Percentiles rank a stretch among this genome's conserved stretches.
These are phyloP conservation scores for Hirudinaria manillensis DNA, from an alignment of 2,888 invertebrate genomes.

Conservation along the genomic window DNA sequence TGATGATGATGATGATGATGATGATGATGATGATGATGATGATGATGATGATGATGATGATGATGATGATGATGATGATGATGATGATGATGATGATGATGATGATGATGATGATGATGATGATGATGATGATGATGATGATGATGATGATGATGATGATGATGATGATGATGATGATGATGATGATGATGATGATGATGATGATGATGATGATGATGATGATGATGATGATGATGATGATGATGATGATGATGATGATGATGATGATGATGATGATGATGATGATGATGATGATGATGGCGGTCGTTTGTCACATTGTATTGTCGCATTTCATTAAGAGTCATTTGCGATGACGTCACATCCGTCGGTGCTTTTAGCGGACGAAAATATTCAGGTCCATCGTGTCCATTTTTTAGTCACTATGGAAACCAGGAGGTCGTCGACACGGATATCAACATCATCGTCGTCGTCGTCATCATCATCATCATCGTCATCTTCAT, in stretches of 20 bases:
- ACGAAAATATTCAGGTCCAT: too few species aligned
- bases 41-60: conserved; percentile 25
- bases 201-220: neutral
- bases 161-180: neutral
- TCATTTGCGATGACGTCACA: too few species aligned
- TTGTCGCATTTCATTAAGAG: too few species aligned
- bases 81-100: conserved; percentile 25
- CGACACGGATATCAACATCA: neutral
- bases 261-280: conserved; percentile 6
- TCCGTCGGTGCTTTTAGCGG: too few species aligned
- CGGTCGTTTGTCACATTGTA: too few species aligned
- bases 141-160: conserved; percentile 8
- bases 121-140: conserved; percentile 29
- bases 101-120: conserved; percentile 27
- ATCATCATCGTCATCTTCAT: neutral
- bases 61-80: conserved; percentile 26
- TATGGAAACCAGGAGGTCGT: too few species aligned
- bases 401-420: too few species aligned
- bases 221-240: neutral
- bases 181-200: neutral
- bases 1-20: conserved; percentile 6
- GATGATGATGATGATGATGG: conserved; percentile 19
- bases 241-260: conserved; percentile 23
- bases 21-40: conserved; percentile 22
- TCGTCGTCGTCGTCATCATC: conserved; percentile 24